Conservation (phyloP, 2,113 vertebrate species). For the Penelope pileata region DNA sequence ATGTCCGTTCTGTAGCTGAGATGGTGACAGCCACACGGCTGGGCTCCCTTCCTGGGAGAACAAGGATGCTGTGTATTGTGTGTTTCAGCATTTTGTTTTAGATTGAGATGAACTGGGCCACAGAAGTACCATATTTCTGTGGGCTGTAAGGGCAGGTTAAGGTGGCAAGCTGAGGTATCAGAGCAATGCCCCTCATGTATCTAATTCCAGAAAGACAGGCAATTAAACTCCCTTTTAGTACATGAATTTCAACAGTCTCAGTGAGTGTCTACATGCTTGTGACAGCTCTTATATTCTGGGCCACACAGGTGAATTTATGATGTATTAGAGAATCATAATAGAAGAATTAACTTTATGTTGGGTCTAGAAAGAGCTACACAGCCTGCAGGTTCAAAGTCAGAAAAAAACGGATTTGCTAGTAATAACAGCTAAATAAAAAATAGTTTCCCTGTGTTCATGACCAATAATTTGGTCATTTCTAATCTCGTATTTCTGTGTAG, state of each 20-base stretch:
- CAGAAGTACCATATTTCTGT: background rate
- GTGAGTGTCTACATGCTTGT: background rate
- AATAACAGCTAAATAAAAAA: background rate
- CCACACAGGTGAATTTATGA: background rate
- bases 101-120: accelerated
- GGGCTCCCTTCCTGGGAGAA: background rate
- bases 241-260: background rate
- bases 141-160: background rate
- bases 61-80: background rate
- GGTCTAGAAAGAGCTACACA: background rate
- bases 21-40: background rate
- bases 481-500: background rate
- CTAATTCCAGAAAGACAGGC: background rate
- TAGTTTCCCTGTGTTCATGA: background rate
- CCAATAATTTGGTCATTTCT: background rate
- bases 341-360: background rate
- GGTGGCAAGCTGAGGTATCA: background rate
- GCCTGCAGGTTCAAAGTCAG: background rate
- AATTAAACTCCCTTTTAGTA: background rate
- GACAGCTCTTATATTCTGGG: background rate
- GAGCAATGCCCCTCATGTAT: background rate
- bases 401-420: background rate
- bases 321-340: background rate
- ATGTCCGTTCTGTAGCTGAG: background rate
- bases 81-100: background rate